A percentile compares a stretch with the other conserved stretches of the same genome.
phyloP scores from a whole-genome alignment of 2,888 invertebrate species.

The Barypeithes pellucidus region DNA sequence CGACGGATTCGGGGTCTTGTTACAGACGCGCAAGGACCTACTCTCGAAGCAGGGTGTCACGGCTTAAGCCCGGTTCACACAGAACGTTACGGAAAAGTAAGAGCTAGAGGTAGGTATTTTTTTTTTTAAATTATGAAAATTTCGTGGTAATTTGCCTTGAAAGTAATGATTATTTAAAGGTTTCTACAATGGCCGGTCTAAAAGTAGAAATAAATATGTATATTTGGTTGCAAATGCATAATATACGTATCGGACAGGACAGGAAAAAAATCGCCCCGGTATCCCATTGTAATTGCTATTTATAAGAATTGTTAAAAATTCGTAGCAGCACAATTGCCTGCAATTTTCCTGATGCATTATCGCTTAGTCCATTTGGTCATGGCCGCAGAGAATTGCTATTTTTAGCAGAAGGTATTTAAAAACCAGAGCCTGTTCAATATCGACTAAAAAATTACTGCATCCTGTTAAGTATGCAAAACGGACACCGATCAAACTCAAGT shows the following conservation, averaged over 20 bases:
- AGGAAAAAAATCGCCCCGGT: too few relatives aligned
- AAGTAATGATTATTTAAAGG: too few relatives aligned
- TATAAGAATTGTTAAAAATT: too few relatives aligned
- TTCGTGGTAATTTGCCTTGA: background rate
- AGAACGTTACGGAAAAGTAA: background rate
- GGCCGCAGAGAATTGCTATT: too few relatives aligned
- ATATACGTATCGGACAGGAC: too few relatives aligned
- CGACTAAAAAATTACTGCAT: background rate
- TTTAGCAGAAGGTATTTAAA: background rate
- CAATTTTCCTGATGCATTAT: too few relatives aligned
- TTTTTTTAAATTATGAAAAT: background rate
- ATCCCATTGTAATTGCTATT: too few relatives aligned
- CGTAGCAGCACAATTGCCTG: too few relatives aligned
- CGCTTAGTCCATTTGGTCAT: too few relatives aligned
- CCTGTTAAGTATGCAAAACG: background rate
- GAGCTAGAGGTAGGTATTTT: background rate
- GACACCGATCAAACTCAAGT: conserved; percentile 5
- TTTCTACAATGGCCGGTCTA: too few relatives aligned
- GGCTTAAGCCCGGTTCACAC: conserved; percentile 25
- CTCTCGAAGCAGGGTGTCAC: conserved; percentile 65
- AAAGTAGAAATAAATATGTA: too few relatives aligned
- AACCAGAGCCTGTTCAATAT: background rate
- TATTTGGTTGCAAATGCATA: too few relatives aligned
- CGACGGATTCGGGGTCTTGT: conserved; percentile 77
- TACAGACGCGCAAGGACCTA: conserved; percentile 82